A percentile compares a stretch with the other conserved stretches of the same genome.
Evolutionary conservation across 2,797 vertebrate species (phyloP).

Genomic region (Antrozous pallidus): DNA sequence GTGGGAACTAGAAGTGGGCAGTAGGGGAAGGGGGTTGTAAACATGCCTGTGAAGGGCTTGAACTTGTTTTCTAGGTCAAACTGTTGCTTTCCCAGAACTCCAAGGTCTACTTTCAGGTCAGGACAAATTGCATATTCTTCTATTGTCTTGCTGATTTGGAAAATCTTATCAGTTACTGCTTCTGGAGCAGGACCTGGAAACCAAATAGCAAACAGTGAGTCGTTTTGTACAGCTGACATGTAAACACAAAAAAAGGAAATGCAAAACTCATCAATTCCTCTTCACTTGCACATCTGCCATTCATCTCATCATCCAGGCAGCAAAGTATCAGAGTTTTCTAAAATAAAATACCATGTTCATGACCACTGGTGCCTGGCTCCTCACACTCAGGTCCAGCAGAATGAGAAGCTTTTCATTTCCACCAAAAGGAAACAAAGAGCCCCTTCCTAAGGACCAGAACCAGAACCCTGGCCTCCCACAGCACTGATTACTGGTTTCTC

Average conservation of each 20-base stretch:
- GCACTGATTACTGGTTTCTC: not conserved
- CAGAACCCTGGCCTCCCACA: not conserved
- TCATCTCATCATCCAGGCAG: not conserved
- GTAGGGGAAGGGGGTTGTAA: not conserved
- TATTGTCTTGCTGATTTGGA: constrained; percentile 94
- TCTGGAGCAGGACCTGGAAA: constrained; percentile 94
- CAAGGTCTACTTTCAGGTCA: constrained; percentile 92
- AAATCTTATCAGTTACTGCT: constrained; percentile 96
- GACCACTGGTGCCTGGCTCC: not conserved
- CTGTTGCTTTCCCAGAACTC: constrained; percentile 93
- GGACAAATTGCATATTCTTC: constrained; percentile 97
- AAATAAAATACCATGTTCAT: not conserved
- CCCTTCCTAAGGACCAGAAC: not conserved
- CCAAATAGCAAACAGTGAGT: not conserved
- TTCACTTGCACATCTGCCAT: not conserved
- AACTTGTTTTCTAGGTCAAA: constrained; percentile 96
- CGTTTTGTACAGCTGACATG: not conserved
- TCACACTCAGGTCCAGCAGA: not conserved
- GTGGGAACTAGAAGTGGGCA: not conserved
- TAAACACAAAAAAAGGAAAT: not conserved
- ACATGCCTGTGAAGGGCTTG: constrained; percentile 93
- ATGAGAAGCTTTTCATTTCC: not conserved
- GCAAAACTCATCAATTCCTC: not conserved
- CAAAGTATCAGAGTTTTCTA: not conserved
- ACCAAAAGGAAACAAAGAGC: not conserved